These are phyloP conservation scores for Cryptocephalus moraei DNA, from an alignment of 2,888 invertebrate genomes.

Conservation along the genomic window DNA sequence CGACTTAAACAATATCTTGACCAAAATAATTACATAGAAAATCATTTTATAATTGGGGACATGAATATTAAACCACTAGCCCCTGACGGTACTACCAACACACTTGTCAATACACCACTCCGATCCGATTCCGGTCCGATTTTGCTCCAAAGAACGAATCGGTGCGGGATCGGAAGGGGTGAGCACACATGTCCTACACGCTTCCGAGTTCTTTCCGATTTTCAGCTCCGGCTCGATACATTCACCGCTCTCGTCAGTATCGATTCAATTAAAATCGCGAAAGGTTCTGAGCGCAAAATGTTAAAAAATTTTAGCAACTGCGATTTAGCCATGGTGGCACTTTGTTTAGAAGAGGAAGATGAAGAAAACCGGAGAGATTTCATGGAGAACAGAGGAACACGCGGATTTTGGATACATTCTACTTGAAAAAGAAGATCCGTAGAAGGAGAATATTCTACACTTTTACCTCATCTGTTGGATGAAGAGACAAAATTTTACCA, in stretches of 20 bases:
- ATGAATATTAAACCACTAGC: no score
- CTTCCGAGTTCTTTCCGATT: background rate
- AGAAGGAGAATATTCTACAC: slow-evolving; percentile 1
- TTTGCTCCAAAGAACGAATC: background rate
- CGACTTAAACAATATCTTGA: no score
- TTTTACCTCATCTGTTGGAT: slow-evolving; percentile 1
- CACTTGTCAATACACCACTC: background rate
- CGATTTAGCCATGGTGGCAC: slow-evolving; percentile 1
- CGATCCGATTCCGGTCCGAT: background rate
- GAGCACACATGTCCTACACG: background rate
- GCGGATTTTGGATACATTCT: slow-evolving; percentile 1
- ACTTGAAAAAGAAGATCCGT: slow-evolving; percentile 2
- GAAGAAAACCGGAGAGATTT: background rate
- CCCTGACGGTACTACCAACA: no score
- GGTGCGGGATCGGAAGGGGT: background rate
- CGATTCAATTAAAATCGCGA: background rate
- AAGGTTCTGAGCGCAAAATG: slow-evolving; percentile 2
- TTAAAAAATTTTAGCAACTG: slow-evolving; percentile 4
- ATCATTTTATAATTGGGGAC: no score
- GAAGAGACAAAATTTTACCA: slow-evolving; percentile 2
- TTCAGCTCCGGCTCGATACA: background rate
- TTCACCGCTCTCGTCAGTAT: background rate
- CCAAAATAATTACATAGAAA: no score
- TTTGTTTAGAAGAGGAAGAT: slow-evolving; percentile 2
- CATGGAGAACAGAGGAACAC: background rate